Evolutionary conservation across 2,113 vertebrate genomes (phyloP).

Genomic region (Fregetta grallaria): DNA sequence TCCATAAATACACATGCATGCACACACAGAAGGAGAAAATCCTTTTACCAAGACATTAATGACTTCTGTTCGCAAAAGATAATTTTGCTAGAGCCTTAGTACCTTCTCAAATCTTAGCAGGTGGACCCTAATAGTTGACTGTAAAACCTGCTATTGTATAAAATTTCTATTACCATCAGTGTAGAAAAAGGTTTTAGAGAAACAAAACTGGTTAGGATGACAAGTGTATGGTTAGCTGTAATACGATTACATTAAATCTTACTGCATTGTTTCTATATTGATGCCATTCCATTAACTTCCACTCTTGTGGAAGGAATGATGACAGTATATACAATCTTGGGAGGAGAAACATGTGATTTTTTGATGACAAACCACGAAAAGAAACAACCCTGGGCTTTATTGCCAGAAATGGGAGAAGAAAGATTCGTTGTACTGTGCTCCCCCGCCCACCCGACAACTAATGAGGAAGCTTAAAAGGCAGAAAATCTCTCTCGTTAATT

Average conservation of each 20-base stretch:
- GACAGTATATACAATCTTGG: not conserved
- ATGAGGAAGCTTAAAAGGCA: conserved; percentile 30
- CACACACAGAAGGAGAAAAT: conserved; percentile 6
- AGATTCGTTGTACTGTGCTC: not conserved
- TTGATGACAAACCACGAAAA: not conserved
- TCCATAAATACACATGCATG: conserved; percentile 23
- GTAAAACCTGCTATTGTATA: not conserved
- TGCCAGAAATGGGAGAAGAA: not conserved
- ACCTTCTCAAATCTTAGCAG: conserved; percentile 5
- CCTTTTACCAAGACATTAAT: conserved; percentile 40
- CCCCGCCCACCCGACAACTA: not conserved
- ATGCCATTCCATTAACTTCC: not conserved
- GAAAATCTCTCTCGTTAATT: not conserved
- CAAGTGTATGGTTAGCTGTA: not conserved
- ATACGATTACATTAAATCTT: not conserved
- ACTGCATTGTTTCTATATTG: not conserved
- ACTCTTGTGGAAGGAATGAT: not conserved
- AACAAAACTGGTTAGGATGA: not conserved
- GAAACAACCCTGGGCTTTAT: not conserved
- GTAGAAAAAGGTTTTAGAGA: not conserved
- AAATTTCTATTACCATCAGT: not conserved
- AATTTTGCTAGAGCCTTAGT: conserved; percentile 22
- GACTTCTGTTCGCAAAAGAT: conserved; percentile 49
- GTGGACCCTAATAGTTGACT: not conserved
- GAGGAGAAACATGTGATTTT: not conserved